Conservation (phyloP, 2,797 vertebrate species). For the Garrulus glandarius region DNA sequence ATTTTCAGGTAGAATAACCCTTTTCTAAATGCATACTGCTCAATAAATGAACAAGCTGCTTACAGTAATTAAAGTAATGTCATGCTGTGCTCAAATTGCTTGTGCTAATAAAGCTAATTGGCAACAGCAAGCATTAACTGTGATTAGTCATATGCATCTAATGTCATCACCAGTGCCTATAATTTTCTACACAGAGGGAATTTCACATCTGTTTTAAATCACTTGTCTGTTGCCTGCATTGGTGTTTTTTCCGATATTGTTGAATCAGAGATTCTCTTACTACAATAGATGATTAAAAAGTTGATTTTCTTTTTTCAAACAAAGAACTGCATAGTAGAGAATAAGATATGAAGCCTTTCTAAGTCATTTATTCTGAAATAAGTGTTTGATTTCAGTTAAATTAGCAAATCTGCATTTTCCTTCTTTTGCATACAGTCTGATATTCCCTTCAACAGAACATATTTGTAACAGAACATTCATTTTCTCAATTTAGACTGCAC, state of each 20-base stretch:
- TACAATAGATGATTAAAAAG: not conserved
- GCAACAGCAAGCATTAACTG: constrained; percentile 65
- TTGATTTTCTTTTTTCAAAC: not conserved
- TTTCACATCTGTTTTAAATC: constrained; percentile 65
- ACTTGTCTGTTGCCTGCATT: constrained; percentile 31
- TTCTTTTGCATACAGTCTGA: not conserved
- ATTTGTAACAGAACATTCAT: not conserved
- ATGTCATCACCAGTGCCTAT: constrained; percentile 66
- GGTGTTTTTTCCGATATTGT: not conserved
- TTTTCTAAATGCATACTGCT: constrained; percentile 42
- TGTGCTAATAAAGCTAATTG: constrained; percentile 76
- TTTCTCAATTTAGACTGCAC: not conserved
- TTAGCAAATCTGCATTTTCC: not conserved
- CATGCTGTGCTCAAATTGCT: constrained; percentile 66
- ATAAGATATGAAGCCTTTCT: not conserved
- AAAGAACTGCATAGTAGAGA: not conserved
- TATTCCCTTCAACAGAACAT: not conserved
- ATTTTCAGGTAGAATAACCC: constrained; percentile 57
- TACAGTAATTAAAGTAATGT: constrained; percentile 70
- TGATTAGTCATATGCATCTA: constrained; percentile 74
- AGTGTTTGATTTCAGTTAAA: not conserved
- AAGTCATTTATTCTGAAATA: not conserved
- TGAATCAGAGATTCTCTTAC: not conserved
- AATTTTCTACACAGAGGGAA: constrained; percentile 50
- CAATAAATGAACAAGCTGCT: constrained; percentile 65